Percentiles rank a stretch among this genome's conserved stretches.
These are phyloP conservation scores for Papio anubis DNA, from an alignment of 2,113 vertebrate genomes.

Conservation along the genomic window DNA sequence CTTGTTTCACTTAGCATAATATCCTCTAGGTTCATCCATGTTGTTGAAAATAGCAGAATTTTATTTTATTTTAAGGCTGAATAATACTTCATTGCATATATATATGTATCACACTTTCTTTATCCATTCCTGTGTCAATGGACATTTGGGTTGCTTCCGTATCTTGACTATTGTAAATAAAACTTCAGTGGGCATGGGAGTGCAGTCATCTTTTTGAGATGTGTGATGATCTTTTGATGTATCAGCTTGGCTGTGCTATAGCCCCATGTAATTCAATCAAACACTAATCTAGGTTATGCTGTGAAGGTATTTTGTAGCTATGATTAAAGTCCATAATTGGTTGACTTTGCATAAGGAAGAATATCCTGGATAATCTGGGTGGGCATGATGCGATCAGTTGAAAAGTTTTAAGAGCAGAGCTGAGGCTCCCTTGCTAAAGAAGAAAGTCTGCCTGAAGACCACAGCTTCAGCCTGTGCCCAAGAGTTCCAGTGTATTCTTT, in stretches of 20 bases:
- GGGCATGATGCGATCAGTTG: background rate
- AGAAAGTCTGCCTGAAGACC: background rate
- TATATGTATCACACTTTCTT: background rate
- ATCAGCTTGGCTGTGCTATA: background rate
- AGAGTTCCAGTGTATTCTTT: background rate
- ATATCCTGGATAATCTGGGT: background rate
- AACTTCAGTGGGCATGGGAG: background rate
- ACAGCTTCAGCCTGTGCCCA: background rate
- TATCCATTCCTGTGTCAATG: background rate
- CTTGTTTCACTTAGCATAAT: background rate
- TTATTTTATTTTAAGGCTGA: background rate
- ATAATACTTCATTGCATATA: background rate
- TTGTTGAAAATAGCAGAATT: background rate
- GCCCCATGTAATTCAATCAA: background rate
- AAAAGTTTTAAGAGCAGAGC: background rate
- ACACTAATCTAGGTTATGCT: background rate
- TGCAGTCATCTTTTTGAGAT: background rate
- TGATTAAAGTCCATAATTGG: background rate
- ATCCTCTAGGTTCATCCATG: background rate
- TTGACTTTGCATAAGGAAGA: background rate
- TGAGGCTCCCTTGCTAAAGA: background rate
- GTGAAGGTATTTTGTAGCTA: background rate
- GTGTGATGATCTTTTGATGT: background rate
- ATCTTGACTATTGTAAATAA: background rate
- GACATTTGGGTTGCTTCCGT: background rate